Evolutionary conservation across 2,888 invertebrate species (phyloP).

Genomic region (Seira musarum): DNA sequence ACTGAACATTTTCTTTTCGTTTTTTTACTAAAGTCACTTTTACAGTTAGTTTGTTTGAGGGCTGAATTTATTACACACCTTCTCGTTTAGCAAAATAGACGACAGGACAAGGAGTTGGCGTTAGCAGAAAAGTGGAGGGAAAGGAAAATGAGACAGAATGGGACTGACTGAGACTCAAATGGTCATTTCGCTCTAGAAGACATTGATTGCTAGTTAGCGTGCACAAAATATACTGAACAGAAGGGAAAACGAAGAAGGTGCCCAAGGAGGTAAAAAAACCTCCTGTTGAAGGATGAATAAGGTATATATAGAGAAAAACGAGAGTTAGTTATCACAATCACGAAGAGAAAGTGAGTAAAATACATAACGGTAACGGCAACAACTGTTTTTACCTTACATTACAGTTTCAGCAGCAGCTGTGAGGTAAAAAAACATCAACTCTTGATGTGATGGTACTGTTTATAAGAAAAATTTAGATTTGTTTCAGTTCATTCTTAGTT

Average conservation of each 20-base stretch:
- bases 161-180: constrained; percentile 6
- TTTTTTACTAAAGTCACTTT: neutral
- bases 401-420: too few relatives aligned
- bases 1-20: constrained; percentile 38
- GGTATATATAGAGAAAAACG: too few relatives aligned
- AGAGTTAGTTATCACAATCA: too few relatives aligned
- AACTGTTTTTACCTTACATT: too few relatives aligned
- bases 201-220: constrained; percentile 52
- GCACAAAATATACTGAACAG: too few relatives aligned
- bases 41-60: neutral
- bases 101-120: neutral
- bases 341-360: too few relatives aligned
- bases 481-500: too few relatives aligned
- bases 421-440: too few relatives aligned
- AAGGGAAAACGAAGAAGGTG: neutral
- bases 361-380: too few relatives aligned
- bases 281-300: constrained; percentile 39
- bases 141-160: constrained; percentile 11
- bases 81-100: neutral
- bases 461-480: too few relatives aligned
- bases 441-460: too few relatives aligned
- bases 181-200: constrained; percentile 13
- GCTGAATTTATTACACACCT: neutral
- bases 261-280: neutral
- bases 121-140: neutral